Evolutionary conservation across 2,888 invertebrate genomes (phyloP).

Genomic region (Bimastos eiseni): DNA sequence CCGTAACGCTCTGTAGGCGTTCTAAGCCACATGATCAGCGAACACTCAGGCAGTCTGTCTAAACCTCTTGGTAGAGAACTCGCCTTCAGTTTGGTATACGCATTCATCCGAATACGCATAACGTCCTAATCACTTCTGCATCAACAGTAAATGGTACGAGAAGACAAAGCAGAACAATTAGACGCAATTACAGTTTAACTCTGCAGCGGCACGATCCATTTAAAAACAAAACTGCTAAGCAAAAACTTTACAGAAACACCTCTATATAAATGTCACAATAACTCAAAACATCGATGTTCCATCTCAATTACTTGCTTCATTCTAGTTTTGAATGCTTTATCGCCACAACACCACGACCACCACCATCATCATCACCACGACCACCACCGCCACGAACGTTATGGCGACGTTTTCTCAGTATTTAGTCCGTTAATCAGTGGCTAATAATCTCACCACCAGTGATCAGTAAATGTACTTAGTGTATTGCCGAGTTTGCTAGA

Average conservation of each 20-base stretch:
- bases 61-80: background rate
- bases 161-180: background rate
- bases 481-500: background rate
- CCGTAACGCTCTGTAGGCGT: background rate
- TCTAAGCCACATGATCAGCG: background rate
- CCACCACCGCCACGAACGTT: background rate
- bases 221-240: background rate
- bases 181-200: background rate
- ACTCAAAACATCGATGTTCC: background rate
- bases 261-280: background rate
- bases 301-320: background rate
- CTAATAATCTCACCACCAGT: background rate
- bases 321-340: background rate
- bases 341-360: background rate
- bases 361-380: too few species aligned
- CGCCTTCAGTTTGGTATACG: background rate
- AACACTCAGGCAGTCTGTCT: background rate
- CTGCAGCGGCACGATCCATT: background rate
- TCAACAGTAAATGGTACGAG: background rate
- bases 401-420: background rate
- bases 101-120: background rate
- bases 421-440: background rate
- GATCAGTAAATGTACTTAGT: background rate
- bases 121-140: background rate
- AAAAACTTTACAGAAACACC: conserved; percentile 1